These are phyloP conservation scores for Oikopleura vanhoeffeni DNA, from an alignment of 23 tunicate species.

Conservation along the genomic window DNA sequence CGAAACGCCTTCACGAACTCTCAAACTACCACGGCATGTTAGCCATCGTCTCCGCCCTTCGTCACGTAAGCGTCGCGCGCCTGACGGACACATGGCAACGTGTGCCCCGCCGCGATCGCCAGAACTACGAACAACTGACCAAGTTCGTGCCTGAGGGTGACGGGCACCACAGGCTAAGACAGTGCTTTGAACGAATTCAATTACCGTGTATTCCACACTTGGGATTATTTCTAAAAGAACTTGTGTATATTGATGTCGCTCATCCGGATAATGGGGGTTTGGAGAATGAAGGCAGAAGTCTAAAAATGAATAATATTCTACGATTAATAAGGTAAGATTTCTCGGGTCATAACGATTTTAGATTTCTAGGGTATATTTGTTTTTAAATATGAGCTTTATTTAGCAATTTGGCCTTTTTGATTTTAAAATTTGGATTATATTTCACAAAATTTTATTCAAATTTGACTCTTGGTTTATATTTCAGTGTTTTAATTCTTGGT, in stretches of 20 bases:
- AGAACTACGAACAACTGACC: slow-evolving; percentile 12
- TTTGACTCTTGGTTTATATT: neutral
- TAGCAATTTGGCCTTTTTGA: no score
- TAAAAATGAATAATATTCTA: slow-evolving; percentile 84
- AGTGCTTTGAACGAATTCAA: slow-evolving; percentile 34
- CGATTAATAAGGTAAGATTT: slow-evolving; percentile 27
- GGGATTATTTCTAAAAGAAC: slow-evolving; percentile 61
- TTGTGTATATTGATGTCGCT: slow-evolving; percentile 75
- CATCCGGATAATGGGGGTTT: slow-evolving; percentile 88
- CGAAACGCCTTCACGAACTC: slow-evolving; percentile 35
- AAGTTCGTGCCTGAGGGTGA: slow-evolving; percentile 49
- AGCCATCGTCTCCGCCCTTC: slow-evolving; percentile 72
- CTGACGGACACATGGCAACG: slow-evolving; percentile 66
- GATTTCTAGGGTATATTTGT: no score
- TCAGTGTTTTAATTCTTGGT: no score
- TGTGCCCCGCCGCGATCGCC: neutral
- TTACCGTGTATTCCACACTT: slow-evolving; percentile 91
- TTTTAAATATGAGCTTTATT: no score
- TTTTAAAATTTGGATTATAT: no score
- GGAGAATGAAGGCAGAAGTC: slow-evolving; percentile 47
- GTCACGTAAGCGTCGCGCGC: slow-evolving; percentile 47
- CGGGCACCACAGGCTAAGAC: slow-evolving; percentile 34
- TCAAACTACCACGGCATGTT: slow-evolving; percentile 84
- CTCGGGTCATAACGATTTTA: no score
- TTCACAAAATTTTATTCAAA: no score